Conservation (phyloP, 2,797 vertebrate genomes). For the Heterohyrax brucei region DNA sequence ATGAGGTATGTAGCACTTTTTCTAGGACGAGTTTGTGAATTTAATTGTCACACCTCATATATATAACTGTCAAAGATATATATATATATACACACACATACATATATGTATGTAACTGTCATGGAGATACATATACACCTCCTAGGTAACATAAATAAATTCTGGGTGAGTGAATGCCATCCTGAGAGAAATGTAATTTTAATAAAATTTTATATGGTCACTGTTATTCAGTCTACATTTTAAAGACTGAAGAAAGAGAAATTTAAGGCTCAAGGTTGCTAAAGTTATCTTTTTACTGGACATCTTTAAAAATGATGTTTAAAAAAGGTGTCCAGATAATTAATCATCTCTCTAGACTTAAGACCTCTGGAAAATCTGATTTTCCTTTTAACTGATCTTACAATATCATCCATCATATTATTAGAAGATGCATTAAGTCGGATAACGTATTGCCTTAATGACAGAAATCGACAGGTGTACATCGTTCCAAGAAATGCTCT, state of each 20-base stretch:
- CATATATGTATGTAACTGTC: too few species aligned
- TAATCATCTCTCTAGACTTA: constrained; percentile 59
- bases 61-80: neutral
- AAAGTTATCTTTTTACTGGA: constrained; percentile 34
- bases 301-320: constrained; percentile 36
- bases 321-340: neutral
- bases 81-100: too few species aligned
- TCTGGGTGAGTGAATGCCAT: constrained; percentile 7
- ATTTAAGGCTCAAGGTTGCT: constrained; percentile 18
- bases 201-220: constrained; percentile 8
- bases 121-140: neutral
- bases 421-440: constrained; percentile 22
- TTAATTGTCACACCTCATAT: too few species aligned
- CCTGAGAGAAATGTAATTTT: constrained; percentile 43
- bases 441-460: constrained; percentile 16
- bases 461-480: constrained; percentile 13
- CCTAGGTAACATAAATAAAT: constrained; percentile 28
- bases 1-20: too few species aligned
- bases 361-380: constrained; percentile 40
- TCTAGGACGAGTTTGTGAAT: too few species aligned
- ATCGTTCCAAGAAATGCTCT: constrained; percentile 14
- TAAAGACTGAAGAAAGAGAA: constrained; percentile 64
- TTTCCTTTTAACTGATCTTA: constrained; percentile 58
- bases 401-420: constrained; percentile 8
- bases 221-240: constrained; percentile 33